Percentiles rank a stretch among this genome's conserved stretches.
phyloP scores from a whole-genome alignment of 37 sponge, comb jelly and placozoan genomes.

The Eunapius fragilis region DNA sequence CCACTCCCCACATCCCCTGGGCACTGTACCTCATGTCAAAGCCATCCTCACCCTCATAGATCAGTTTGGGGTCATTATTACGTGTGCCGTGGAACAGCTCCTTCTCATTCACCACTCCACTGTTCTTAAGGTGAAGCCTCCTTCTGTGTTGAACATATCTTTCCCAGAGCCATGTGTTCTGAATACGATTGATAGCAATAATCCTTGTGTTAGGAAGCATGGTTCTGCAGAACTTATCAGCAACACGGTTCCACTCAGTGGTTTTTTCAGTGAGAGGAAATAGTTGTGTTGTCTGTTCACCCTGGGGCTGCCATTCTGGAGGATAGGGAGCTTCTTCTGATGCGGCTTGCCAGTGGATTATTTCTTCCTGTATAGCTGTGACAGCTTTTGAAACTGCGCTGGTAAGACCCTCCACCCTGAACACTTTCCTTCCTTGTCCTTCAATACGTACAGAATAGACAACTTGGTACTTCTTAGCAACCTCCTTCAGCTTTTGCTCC shows the following conservation, averaged over 20 bases:
- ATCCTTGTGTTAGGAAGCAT: conserved; percentile 35
- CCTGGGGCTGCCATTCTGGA: conserved; percentile 56
- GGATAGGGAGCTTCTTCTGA: conserved; percentile 14
- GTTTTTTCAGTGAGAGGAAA: conserved; percentile 20
- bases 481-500: conserved; percentile 23
- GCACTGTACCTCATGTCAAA: conserved; percentile 83
- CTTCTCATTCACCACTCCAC: conserved; percentile 60
- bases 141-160: conserved; percentile 59
- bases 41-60: conserved; percentile 77
- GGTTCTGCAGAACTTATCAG: conserved; percentile 35
- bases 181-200: conserved; percentile 54
- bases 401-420: conserved; percentile 19
- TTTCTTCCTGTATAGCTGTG: conserved; percentile 27
- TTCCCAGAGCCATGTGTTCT: conserved; percentile 84
- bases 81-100: conserved; percentile 85
- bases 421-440: background rate
- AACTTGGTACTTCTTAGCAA: conserved; percentile 13
- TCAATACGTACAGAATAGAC: background rate
- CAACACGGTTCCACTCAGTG: conserved; percentile 54
- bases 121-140: conserved; percentile 61
- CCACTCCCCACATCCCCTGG: conserved; percentile 85
- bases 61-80: conserved; percentile 56
- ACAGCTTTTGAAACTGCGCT: background rate
- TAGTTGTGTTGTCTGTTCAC: conserved; percentile 17
- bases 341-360: conserved; percentile 14